Conservation (phyloP, 2,888 invertebrate species). For the Itoplectis maculator region DNA sequence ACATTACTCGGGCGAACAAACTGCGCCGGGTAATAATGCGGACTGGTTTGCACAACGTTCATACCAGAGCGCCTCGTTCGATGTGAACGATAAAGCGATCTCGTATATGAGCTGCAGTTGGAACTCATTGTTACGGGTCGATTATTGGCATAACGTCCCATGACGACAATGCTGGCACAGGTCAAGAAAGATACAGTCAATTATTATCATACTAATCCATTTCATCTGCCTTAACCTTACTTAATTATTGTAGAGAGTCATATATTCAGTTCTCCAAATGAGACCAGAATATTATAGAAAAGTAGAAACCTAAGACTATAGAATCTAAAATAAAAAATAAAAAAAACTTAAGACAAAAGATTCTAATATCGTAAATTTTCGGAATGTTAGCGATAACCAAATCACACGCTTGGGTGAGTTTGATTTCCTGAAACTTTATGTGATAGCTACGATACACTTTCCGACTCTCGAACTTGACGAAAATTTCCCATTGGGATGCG, state of each 20-base stretch:
- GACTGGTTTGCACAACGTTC: constrained; percentile 35
- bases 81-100: neutral
- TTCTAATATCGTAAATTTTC: no score
- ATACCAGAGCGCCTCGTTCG: constrained; percentile 10
- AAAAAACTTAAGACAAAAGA: no score
- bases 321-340: no score
- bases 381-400: no score
- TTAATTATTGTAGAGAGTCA: no score
- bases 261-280: no score
- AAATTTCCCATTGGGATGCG: neutral
- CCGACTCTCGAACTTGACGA: neutral
- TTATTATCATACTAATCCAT: neutral
- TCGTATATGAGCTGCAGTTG: constrained; percentile 42
- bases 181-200: neutral
- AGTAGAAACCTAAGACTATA: no score
- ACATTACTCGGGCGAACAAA: constrained; percentile 43
- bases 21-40: constrained; percentile 29
- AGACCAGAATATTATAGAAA: no score
- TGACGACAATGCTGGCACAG: neutral
- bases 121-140: constrained; percentile 11
- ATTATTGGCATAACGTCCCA: no score
- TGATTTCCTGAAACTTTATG: no score
- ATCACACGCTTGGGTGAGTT: no score
- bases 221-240: no score
- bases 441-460: neutral